Base-by-base conservation (phyloP, 2,797 vertebrate genomes). In the Gymnothorax reevesii region DNA sequence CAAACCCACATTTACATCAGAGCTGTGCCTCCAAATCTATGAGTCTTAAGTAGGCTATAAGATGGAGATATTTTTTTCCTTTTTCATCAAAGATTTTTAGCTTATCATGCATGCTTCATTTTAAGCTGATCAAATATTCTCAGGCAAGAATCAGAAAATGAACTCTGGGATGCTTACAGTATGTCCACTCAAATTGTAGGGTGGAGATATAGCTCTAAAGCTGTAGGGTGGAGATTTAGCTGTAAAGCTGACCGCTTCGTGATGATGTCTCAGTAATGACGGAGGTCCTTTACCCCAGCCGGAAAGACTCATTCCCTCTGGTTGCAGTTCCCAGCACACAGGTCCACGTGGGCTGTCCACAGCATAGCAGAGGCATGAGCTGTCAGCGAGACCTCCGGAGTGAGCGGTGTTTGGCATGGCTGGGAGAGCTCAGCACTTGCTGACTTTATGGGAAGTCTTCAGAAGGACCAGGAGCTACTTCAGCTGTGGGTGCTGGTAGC, bases 101-200 rank as follows among this genome's bases (percentile, higher is more conserved):
- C 33, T 82, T 59, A 27, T 57, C 9, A 87, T 88, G 88, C 93
- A 94, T 92, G 93, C 69, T 59, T 57, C 7, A 54, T 83, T 59
- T 33, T 75, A 52, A 91, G 90, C 84, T 59, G 89, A 88, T 88
- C 71, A 89, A 86, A 91, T 92, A 88, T 94, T 89, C 92, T 92
- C 93, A 94, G 93, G 92, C 93, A 91, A 87, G 90, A 92, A 92
- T 94, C 93, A 93, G 90, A 89, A 94, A 94, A 94, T 92, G 93
- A 92, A 91, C 91, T 90, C 92, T 91, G 86, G 90, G 88, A 88
- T 85, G 90, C 86, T 90, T 92, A 88, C 88, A 42, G 33, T 42
- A 42, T 42, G 87, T 88, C 83, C 75, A 7, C 77, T 86, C 84
- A 89, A 92, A 91, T 92, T 92, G 92, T 90, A 92, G 92, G 92